Evolutionary conservation across 2,888 invertebrate genomes (phyloP), one percentile per base, ranked within the genome.

Genomic region (Meloe dianella): DNA sequence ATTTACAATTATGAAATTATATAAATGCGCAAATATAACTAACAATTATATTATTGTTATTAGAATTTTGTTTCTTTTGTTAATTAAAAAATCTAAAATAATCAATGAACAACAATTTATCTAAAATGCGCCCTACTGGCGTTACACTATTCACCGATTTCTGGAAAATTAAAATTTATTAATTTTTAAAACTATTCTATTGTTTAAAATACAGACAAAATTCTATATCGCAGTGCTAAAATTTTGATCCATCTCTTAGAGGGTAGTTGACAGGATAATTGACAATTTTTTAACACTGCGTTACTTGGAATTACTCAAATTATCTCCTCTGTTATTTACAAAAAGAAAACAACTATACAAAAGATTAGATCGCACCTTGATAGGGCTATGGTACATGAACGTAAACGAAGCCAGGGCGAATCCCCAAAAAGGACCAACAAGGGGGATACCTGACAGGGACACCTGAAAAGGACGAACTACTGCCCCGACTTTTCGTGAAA

Each of bases 381-480:
- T 73, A 72, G 75, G 80, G 80, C 79, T 82, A 82, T 74, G 78
- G 79, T 76, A 81, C 78, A 79, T 74, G 76, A 75, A 81, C 79
- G 80, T 80, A 82, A 77, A 82, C 79, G 79, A 81, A 78, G 78
- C 82, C 82, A 76, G 82, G 81, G 71, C 79, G 81, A 77, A 82
- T 79, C 78, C 81, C 80, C 79, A 81, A 76, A 78, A 81, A 81
- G 79, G 81, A 80, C 82, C 83, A 81, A 77, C 74, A 77, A 78
- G 81, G 78, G 73, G 79, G 80, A 74, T 75, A 78, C 76, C 80
- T 77, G 77, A 77, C 77, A 77, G 66, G 54, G 7, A 79, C 78
- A 83, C 82, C 83, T 84, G 83, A 80, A 84, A 84, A 81, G 79
- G 79, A 81, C 77, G 78, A 79, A 82, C 83, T 82, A 82, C 81